These are phyloP conservation scores for Gnathonemus longibarbis DNA, from an alignment of 2,113 vertebrate genomes.

Conservation along the genomic window DNA sequence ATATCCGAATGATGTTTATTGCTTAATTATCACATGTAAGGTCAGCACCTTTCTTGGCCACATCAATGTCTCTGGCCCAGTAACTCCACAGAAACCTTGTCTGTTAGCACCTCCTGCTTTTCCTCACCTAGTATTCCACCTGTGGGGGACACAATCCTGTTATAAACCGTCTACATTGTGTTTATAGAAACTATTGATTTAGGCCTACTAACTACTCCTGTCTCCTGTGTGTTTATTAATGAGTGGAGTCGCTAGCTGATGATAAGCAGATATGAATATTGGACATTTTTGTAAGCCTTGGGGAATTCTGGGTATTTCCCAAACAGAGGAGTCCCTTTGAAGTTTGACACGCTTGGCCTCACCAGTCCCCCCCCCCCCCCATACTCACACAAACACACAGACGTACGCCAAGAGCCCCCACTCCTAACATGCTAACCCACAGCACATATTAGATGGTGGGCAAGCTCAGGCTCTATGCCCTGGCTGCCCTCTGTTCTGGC, in stretches of 20 bases:
- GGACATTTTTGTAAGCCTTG: not conserved
- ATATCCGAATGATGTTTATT: not conserved
- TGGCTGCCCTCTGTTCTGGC: not conserved
- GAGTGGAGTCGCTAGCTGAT: not conserved
- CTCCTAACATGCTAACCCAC: not conserved
- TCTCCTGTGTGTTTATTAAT: not conserved
- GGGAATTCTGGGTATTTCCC: not conserved
- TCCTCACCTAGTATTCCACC: not conserved
- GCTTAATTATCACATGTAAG: not conserved
- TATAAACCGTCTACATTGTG: not conserved
- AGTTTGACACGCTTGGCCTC: not conserved
- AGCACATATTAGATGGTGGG: not conserved
- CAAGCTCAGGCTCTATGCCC: not conserved
- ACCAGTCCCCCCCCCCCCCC: no score
- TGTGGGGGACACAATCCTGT: not conserved
- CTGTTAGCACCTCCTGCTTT: not conserved
- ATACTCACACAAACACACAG: not conserved
- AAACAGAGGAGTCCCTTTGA: conserved; percentile 1
- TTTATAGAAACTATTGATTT: not conserved
- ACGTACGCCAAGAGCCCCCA: not conserved
- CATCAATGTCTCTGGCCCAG: not conserved
- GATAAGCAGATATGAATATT: not conserved
- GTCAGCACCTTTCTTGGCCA: not conserved
- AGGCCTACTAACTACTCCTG: not conserved
- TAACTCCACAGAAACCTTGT: not conserved